phyloP scores from a whole-genome alignment of 1,140 invertebrate genomes.

The Cotesia chilonis region DNA sequence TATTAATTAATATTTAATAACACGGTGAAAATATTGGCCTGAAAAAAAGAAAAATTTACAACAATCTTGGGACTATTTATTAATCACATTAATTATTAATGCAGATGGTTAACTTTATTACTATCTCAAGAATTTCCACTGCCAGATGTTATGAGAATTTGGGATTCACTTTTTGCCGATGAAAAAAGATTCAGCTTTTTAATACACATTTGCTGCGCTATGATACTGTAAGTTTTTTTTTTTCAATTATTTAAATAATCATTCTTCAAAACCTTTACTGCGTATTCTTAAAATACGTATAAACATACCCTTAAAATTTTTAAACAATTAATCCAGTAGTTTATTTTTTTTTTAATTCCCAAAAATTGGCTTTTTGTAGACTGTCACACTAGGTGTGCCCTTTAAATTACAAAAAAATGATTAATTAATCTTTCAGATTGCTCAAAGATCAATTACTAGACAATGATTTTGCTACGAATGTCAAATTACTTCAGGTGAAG shows the following conservation, averaged over 20 bases:
- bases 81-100: conserved; percentile 19
- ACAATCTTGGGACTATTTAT: not conserved
- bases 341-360: not conserved
- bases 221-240: conserved; percentile 86
- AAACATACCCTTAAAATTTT: too few relatives aligned
- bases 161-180: conserved; percentile 95
- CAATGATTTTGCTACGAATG: conserved; percentile 90
- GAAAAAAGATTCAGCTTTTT: conserved; percentile 88
- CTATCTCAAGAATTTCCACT: conserved; percentile 97
- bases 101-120: conserved; percentile 93
- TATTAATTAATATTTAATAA: not conserved
- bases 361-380: too few relatives aligned
- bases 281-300: too few relatives aligned
- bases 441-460: conserved; percentile 81
- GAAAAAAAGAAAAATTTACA: too few relatives aligned
- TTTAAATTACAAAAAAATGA: not conserved
- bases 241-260: conserved; percentile 9
- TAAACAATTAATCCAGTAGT: not conserved
- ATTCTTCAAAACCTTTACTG: too few relatives aligned
- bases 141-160: conserved; percentile 94
- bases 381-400: too few relatives aligned
- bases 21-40: too few relatives aligned
- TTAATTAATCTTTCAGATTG: conserved; percentile 68
- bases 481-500: conserved; percentile 86
- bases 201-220: conserved; percentile 92